Conservation (phyloP, 2,113 vertebrate species). For the Bubo scandiacus region DNA sequence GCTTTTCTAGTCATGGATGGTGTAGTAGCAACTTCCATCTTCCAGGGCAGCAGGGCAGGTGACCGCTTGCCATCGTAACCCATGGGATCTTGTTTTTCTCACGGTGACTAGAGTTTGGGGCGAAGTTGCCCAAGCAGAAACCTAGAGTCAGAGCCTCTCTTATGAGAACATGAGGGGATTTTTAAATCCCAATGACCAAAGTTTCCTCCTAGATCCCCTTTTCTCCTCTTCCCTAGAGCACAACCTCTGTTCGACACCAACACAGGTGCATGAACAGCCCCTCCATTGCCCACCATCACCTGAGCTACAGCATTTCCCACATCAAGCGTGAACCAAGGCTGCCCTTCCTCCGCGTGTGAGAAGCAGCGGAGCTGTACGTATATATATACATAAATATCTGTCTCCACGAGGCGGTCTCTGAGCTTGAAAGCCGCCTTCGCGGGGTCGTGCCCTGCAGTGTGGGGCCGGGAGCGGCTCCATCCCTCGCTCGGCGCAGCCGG, state of each 20-base stretch:
- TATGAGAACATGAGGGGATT: neutral
- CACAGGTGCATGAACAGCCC: rapidly evolving
- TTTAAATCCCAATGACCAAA: neutral
- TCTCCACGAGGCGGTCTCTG: neutral
- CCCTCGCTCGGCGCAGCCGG: neutral
- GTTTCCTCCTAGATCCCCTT: neutral
- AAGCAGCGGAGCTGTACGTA: rapidly evolving
- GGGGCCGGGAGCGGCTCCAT: neutral
- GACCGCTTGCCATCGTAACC: rapidly evolving
- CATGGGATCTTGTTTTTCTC: neutral
- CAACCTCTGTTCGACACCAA: neutral
- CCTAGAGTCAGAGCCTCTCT: neutral
- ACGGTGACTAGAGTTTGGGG: rapidly evolving
- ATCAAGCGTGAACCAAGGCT: neutral
- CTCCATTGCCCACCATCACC: rapidly evolving
- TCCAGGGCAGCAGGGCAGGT: neutral
- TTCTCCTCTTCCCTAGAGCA: neutral
- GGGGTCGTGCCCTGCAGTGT: neutral
- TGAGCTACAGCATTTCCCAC: neutral
- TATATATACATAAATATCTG: rapidly evolving
- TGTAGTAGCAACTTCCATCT: neutral
- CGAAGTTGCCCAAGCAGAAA: neutral
- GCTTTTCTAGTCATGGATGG: neutral
- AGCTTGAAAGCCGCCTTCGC: neutral
- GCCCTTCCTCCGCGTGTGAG: neutral